These are phyloP conservation scores for Chrysopilus asiliformis DNA, from an alignment of 2,888 invertebrate species.

Conservation along the genomic window DNA sequence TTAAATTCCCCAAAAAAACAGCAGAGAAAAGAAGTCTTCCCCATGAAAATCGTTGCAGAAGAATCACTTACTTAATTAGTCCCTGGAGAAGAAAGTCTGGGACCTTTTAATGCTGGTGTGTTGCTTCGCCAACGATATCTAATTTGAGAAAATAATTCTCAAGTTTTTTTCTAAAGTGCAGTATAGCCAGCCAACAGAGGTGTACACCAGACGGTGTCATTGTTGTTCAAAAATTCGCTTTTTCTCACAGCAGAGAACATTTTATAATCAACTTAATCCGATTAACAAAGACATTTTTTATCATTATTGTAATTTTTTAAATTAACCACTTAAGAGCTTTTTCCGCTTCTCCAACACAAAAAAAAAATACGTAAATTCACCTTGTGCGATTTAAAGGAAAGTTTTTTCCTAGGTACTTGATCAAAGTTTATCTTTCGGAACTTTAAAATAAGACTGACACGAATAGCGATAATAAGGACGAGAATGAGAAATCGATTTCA, in stretches of 20 bases:
- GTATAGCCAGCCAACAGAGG: no score
- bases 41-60: neutral
- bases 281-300: slow-evolving; percentile 1
- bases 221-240: no score
- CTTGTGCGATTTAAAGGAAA: no score
- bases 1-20: neutral
- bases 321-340: slow-evolving; percentile 2
- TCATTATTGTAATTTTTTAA: slow-evolving; percentile 3
- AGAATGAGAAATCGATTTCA: slow-evolving; percentile 7
- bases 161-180: no score
- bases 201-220: no score
- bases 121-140: no score
- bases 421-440: no score
- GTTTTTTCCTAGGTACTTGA: no score
- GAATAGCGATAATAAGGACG: no score
- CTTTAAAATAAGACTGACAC: no score
- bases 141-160: no score
- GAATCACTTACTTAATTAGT: neutral
- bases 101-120: neutral
- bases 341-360: neutral
- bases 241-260: neutral
- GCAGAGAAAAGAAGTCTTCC: neutral
- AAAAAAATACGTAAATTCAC: no score
- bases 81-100: neutral
- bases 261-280: slow-evolving; percentile 1